Evolutionary conservation across 2,888 invertebrate species (phyloP).

Genomic region (Spilarctia lutea): DNA sequence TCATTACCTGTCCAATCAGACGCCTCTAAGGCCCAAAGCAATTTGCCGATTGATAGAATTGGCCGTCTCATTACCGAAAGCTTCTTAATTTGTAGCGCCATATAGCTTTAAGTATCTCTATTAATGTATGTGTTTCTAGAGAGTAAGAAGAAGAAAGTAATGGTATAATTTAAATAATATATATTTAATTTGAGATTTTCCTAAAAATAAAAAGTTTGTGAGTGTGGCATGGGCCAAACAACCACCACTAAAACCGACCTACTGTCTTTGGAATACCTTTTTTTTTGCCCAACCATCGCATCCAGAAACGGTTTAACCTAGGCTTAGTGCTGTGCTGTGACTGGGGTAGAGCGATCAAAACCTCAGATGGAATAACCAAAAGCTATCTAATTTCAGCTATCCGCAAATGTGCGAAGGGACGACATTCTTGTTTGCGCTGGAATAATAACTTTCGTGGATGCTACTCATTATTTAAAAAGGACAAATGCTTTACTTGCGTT

Average conservation of each 20-base stretch:
- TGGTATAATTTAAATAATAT: neutral
- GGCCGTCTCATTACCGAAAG: constrained; percentile 37
- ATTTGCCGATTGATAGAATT: constrained; percentile 51
- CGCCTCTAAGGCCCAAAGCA: constrained; percentile 39
- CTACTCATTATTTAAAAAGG: too few species aligned
- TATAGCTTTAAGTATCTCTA: constrained; percentile 27
- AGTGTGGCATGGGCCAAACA: neutral
- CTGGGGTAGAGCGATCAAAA: neutral
- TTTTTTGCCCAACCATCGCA: too few species aligned
- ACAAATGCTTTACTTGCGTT: neutral
- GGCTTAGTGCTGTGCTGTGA: too few species aligned
- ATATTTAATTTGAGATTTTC: constrained; percentile 14
- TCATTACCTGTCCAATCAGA: constrained; percentile 58
- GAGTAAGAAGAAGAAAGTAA: constrained; percentile 17
- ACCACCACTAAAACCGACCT: too few species aligned
- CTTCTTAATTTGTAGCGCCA: constrained; percentile 38
- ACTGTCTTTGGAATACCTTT: too few species aligned
- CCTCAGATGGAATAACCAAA: neutral
- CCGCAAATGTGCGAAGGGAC: too few species aligned
- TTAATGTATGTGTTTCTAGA: constrained; percentile 15
- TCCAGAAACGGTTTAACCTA: too few species aligned
- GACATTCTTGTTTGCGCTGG: too few species aligned
- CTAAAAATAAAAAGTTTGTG: neutral
- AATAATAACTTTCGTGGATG: too few species aligned
- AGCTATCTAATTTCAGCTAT: too few species aligned